These are phyloP conservation scores for Nephila pilipes DNA, from an alignment of 1,140 invertebrate genomes.

Conservation along the genomic window DNA sequence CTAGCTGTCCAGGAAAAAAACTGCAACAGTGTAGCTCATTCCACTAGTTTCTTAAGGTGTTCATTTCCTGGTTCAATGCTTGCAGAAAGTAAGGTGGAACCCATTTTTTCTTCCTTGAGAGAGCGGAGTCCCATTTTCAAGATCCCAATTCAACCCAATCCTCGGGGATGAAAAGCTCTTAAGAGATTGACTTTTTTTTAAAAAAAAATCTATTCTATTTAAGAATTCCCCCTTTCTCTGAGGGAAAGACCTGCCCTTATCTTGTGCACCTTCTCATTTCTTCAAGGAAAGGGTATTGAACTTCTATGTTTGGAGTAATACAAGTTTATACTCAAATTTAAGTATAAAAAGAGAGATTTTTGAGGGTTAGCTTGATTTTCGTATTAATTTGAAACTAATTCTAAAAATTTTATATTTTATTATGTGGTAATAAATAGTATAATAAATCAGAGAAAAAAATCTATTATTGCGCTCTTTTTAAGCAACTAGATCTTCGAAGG, in stretches of 20 bases:
- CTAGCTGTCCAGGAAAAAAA: no score
- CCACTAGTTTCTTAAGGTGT: neutral
- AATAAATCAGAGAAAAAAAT: neutral
- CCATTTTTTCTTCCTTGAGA: neutral
- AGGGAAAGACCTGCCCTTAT: constrained; percentile 48
- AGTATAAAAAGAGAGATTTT: neutral
- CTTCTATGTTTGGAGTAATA: neutral
- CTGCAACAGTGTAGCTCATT: neutral
- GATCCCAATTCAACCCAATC: neutral
- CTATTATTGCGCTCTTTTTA: neutral
- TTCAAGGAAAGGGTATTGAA: constrained; percentile 49
- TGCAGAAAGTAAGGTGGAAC: constrained; percentile 22
- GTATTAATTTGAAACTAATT: no score
- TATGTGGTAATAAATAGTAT: no score
- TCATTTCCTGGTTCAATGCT: constrained; percentile 20
- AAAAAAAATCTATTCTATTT: neutral
- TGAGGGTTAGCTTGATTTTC: neutral
- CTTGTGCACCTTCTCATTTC: neutral
- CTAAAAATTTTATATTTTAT: no score
- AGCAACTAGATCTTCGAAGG: neutral
- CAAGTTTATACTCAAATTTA: neutral
- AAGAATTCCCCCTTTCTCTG: constrained; percentile 12
- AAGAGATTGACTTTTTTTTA: neutral
- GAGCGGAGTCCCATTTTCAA: neutral
- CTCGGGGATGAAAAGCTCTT: neutral